Conservation (phyloP, 2,888 invertebrate genomes). For the Drosophila birchii region DNA sequence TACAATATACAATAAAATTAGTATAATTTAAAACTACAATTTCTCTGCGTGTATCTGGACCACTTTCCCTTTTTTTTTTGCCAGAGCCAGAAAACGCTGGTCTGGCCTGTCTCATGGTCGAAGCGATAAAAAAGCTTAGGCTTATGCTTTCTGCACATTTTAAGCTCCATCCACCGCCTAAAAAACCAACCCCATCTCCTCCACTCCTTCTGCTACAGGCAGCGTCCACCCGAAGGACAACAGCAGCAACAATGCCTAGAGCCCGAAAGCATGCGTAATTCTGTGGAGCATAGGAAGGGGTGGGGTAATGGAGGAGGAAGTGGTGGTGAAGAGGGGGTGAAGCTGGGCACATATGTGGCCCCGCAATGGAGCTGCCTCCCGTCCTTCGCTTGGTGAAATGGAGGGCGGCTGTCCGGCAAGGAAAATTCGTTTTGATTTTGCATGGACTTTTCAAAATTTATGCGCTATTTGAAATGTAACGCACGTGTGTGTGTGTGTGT, state of each 20-base stretch:
- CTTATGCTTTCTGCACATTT: constrained; percentile 77
- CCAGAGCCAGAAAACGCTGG: not conserved
- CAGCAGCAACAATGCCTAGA: constrained; percentile 51
- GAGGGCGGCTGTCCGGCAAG: constrained; percentile 66
- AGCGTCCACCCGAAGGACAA: constrained; percentile 26
- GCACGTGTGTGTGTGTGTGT: constrained; percentile 53
- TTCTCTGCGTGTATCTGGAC: constrained; percentile 28
- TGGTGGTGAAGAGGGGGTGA: constrained; percentile 15
- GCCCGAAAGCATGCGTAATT: constrained; percentile 66
- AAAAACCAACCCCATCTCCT: not conserved
- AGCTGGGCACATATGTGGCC: constrained; percentile 66
- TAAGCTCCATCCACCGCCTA: constrained; percentile 48
- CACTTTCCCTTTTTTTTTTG: constrained; percentile 12
- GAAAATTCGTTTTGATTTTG: constrained; percentile 74
- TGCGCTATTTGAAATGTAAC: constrained; percentile 70
- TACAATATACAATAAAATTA: too few species aligned
- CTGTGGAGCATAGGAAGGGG: constrained; percentile 3
- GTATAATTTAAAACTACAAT: not conserved
- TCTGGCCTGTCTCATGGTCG: constrained; percentile 68
- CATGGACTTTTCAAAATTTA: constrained; percentile 69
- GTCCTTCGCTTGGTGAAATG: constrained; percentile 1
- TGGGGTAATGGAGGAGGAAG: constrained; percentile 26
- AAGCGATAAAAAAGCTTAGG: constrained; percentile 78
- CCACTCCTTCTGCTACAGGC: not conserved
- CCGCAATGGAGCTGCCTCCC: constrained; percentile 4